phyloP scores from a whole-genome alignment of 2,888 invertebrate genomes.

The Ormyrus labotus region DNA sequence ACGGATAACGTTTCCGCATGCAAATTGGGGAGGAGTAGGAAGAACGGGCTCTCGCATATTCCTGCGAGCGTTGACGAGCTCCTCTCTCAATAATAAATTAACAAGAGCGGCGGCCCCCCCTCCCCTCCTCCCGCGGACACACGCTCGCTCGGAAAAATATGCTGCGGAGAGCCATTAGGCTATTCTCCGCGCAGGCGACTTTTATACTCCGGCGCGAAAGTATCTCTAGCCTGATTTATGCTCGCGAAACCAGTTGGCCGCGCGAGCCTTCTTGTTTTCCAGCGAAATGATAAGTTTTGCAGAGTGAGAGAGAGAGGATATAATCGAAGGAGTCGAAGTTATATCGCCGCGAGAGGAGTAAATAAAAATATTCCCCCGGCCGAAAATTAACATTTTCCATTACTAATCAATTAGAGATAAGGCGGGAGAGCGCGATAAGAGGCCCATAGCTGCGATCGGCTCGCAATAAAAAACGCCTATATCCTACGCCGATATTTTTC shows the following conservation, averaged over 20 bases:
- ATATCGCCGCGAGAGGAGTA: not conserved
- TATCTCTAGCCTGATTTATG: not conserved
- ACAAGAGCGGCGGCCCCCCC: not conserved
- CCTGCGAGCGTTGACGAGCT: conserved; percentile 20
- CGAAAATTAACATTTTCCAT: not conserved
- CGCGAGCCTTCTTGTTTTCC: too few species aligned
- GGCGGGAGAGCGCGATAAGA: not conserved
- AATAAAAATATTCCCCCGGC: not conserved
- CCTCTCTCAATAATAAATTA: conserved; percentile 51
- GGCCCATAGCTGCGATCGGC: not conserved
- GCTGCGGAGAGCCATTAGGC: too few species aligned
- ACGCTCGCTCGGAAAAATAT: not conserved
- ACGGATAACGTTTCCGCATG: conserved; percentile 59
- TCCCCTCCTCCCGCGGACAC: not conserved
- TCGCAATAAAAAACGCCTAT: too few species aligned
- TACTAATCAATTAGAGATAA: not conserved
- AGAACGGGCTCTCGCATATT: not conserved
- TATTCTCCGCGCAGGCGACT: not conserved
- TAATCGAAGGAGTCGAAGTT: too few species aligned
- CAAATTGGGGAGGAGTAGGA: conserved; percentile 50
- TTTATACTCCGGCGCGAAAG: not conserved
- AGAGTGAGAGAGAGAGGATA: too few species aligned
- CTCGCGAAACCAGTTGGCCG: too few species aligned
- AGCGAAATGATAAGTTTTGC: too few species aligned
- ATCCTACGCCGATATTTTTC: too few species aligned